Base-by-base conservation (phyloP, 2,888 invertebrate genomes). In the Caenorhabditis plicata region DNA sequence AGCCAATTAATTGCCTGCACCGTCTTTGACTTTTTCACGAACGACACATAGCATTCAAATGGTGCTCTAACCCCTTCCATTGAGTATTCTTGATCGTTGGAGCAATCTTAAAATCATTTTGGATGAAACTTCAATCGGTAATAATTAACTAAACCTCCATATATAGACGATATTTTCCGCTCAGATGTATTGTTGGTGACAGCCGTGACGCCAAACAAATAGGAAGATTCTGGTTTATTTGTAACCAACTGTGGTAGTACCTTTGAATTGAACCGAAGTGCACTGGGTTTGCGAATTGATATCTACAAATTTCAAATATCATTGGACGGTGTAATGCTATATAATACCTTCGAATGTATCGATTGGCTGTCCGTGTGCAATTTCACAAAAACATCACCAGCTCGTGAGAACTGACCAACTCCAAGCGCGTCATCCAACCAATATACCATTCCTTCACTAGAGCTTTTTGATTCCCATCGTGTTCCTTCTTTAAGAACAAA, bases 291-390 rank as follows among this genome's bases (percentile, higher is more conserved):
- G 11, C 20, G n/a, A 4, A 56, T 35, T 3, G 35, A 35, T 17
- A 56, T 36, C 36, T 36, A 27, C 29, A 27, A 27, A n/a, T n/a
- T n/a, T n/a, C n/a, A n/a, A n/a, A n/a, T n/a, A n/a, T n/a, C n/a
- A n/a, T n/a, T n/a, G n/a, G n/a, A n/a, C n/a, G n/a, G n/a, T n/a
- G n/a, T n/a, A n/a, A n/a, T n/a, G n/a, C n/a, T n/a, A n/a, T n/a
- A n/a, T n/a, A n/a, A n/a, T n/a, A n/a, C n/a, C n/a, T 58, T 60
- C 33, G 64, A 61, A 25, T 68, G 58, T 19, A 64, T 54, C 4
- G 55, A 55, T 26, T 68, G 68, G 9, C 38, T 27, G 9, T 31
- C 44, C 4, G 56, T 42, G 15, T 62, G 42, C 17, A 54, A 45
- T 15, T 51, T 57, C 39, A 68, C 40, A 31, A 54, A 61, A 4